phyloP scores from a whole-genome alignment of 2,888 invertebrate species.

The Ormyrus labotus region DNA sequence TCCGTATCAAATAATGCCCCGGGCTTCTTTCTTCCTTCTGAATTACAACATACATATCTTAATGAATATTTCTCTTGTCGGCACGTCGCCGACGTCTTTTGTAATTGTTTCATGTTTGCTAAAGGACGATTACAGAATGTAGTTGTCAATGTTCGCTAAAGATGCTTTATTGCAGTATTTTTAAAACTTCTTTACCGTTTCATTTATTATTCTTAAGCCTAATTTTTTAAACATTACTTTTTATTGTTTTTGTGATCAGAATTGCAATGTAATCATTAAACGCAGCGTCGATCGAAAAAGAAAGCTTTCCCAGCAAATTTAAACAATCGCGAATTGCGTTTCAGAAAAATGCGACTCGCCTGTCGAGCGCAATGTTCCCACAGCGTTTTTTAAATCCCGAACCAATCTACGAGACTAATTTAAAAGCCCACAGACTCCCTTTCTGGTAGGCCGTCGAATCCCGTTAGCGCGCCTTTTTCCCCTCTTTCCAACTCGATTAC shows the following conservation, averaged over 20 bases:
- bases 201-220: too few relatives aligned
- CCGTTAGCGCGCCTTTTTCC: constrained; percentile 1
- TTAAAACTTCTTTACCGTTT: too few relatives aligned
- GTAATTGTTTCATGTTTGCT: background rate
- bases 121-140: too few relatives aligned
- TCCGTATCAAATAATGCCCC: constrained; percentile 6
- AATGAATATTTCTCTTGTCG: constrained; percentile 15
- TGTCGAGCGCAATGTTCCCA: background rate
- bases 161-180: too few relatives aligned
- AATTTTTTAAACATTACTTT: too few relatives aligned
- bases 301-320: too few relatives aligned
- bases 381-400: background rate
- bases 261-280: too few relatives aligned
- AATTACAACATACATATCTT: background rate
- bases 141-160: too few relatives aligned
- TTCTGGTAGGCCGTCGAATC: background rate
- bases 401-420: constrained; percentile 28
- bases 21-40: background rate
- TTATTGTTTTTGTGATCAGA: too few relatives aligned
- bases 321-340: too few relatives aligned
- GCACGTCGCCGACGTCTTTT: background rate
- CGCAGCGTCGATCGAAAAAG: too few relatives aligned
- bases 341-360: background rate
- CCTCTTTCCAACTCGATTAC: constrained; percentile 16
- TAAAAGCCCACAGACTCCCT: background rate